Base-by-base conservation (phyloP, 2,888 invertebrate species). In the Iselma pallidipennis region DNA sequence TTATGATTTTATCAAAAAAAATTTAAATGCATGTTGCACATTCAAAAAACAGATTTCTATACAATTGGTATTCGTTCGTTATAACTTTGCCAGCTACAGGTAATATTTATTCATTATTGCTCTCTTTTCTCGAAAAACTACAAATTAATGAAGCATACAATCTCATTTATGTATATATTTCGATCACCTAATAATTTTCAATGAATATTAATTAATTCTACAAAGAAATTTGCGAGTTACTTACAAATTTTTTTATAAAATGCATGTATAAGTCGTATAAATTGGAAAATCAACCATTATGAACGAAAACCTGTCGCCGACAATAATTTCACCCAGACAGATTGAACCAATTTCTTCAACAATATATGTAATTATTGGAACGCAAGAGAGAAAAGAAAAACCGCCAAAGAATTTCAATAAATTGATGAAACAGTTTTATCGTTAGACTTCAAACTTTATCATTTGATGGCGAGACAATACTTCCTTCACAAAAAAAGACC, bases 251-350 rank as follows among this genome's bases (percentile, higher is more conserved):
- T 31, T 45, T 21, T 12, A 19, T 45, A 23, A 45, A 45, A 45
- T 45, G 7, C 28, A n/a, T n/a, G n/a, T n/a, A n/a, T n/a, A n/a
- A n/a, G n/a, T n/a, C n/a, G n/a, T n/a, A n/a, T n/a, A n/a, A n/a
- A n/a, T n/a, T n/a, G n/a, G n/a, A n/a, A n/a, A n/a, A n/a, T n/a
- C n/a, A 59, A 59, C 59, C 57, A 64, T 57, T 63, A 54, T 50
- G 49, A 42, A 49, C 57, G 65, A 66, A 66, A 67, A 67, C 61
- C 50, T 59, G 70, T 65, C 69, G 68, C 68, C 69, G 60, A 52
- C 66, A 57, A 66, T 67, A 68, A 67, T 71, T 71, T 71, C 71
- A 65, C 71, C 57, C 66, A 68, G 68, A 71, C 71, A 58, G 61
- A 55, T 64, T 67, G 71, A 59, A 66, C 69, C 66, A 67, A 68